These are phyloP conservation scores for Enteromius fasciolatus DNA, from an alignment of 2,797 vertebrate species.

Conservation along the genomic window DNA sequence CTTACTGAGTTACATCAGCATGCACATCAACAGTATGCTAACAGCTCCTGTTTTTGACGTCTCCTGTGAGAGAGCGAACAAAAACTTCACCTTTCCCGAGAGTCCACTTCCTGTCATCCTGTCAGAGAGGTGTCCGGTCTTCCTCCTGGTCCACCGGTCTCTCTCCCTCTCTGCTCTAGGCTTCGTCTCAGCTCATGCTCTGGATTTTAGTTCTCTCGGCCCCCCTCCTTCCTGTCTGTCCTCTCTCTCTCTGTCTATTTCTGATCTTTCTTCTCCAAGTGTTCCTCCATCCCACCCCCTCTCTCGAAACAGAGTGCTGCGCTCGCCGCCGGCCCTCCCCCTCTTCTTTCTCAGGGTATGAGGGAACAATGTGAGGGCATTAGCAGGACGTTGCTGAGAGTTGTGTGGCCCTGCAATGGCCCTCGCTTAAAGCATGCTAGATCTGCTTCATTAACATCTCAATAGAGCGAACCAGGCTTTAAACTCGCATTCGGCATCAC, in stretches of 20 bases:
- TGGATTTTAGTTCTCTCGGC: conserved; percentile 28
- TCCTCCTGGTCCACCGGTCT: conserved; percentile 34
- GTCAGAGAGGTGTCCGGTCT: conserved; percentile 36
- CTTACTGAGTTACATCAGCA: background rate
- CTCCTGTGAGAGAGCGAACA: background rate
- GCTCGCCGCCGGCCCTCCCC: conserved; percentile 33
- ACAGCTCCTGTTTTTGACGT: background rate
- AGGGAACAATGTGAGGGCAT: conserved; percentile 58
- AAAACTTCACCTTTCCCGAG: conserved; percentile 50
- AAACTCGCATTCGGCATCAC: conserved; percentile 43
- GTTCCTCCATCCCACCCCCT: conserved; percentile 39
- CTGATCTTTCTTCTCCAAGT: conserved; percentile 41
- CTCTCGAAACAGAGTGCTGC: conserved; percentile 14
- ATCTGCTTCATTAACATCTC: conserved; percentile 63
- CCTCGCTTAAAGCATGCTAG: conserved; percentile 53
- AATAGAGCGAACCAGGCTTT: conserved; percentile 48
- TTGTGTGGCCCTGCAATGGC: conserved; percentile 53
- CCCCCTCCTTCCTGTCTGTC: conserved; percentile 38
- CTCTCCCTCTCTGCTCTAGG: conserved; percentile 33
- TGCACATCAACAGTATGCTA: background rate
- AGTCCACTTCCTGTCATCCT: conserved; percentile 58
- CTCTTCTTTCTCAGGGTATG: conserved; percentile 37
- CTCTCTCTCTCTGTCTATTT: background rate
- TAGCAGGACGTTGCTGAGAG: conserved; percentile 48
- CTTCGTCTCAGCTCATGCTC: conserved; percentile 39